Evolutionary conservation across 2,888 invertebrate species (phyloP).

Genomic region (Conus canariensis): DNA sequence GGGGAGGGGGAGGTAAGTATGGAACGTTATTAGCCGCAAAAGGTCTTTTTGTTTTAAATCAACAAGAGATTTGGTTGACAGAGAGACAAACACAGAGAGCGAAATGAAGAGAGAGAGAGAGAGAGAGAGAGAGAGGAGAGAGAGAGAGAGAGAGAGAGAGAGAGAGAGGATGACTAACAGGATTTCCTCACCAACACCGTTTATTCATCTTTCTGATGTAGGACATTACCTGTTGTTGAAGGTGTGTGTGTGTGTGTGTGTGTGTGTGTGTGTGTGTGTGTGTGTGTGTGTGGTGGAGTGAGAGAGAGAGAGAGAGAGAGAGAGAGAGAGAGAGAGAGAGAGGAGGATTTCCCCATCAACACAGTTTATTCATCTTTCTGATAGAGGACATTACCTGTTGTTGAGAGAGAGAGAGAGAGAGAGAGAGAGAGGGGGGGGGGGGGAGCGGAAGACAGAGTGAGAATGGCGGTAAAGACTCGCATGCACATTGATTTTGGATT

Average conservation of each 20-base stretch:
- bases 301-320: no score
- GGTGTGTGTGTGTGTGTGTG: rapidly evolving
- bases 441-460: no score
- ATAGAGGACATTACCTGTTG: no score
- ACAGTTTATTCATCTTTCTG: no score
- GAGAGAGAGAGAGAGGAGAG: neutral
- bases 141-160: neutral
- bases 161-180: neutral
- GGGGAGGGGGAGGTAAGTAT: neutral
- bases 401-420: no score
- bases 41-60: neutral
- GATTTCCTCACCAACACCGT: no score
- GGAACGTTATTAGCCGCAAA: neutral
- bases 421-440: no score
- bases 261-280: rapidly evolving
- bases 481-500: no score
- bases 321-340: no score
- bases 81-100: neutral
- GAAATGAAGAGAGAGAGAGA: neutral
- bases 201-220: neutral
- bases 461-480: no score
- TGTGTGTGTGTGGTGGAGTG: rapidly evolving
- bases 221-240: no score
- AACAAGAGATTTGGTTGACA: neutral
- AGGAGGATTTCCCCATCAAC: no score